A percentile compares a stretch with the other conserved stretches of the same genome.
These are phyloP conservation scores for Pangasius mekongensis DNA, from an alignment of 2,797 vertebrate genomes.

Conservation along the genomic window DNA sequence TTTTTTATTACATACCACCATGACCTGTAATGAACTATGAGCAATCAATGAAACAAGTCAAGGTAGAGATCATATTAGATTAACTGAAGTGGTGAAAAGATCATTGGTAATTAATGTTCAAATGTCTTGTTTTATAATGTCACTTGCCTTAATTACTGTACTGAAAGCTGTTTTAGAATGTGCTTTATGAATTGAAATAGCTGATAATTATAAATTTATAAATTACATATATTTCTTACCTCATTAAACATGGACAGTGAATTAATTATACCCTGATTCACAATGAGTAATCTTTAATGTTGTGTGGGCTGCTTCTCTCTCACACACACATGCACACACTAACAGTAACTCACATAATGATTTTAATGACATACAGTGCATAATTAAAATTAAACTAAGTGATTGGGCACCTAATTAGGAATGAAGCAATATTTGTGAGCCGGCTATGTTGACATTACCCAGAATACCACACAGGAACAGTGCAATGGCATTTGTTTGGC, in stretches of 20 bases:
- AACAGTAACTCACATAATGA: conserved; percentile 61
- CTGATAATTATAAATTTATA: conserved; percentile 32
- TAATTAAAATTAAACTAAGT: conserved; percentile 77
- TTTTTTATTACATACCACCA: neutral
- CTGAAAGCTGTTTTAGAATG: conserved; percentile 26
- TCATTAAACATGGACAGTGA: conserved; percentile 69
- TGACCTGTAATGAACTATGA: neutral
- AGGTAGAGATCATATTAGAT: neutral
- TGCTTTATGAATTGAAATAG: conserved; percentile 22
- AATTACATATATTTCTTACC: conserved; percentile 49
- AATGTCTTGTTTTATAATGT: conserved; percentile 26
- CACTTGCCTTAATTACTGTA: conserved; percentile 6
- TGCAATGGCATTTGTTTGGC: conserved; percentile 44
- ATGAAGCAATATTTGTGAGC: conserved; percentile 72
- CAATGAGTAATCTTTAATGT: conserved; percentile 67
- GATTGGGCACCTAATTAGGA: conserved; percentile 79
- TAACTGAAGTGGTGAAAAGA: conserved; percentile 3
- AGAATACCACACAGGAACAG: conserved; percentile 23
- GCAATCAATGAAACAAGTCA: neutral
- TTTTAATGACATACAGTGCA: conserved; percentile 71
- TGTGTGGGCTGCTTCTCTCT: conserved; percentile 65
- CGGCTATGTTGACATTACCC: conserved; percentile 47
- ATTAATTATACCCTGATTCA: conserved; percentile 70
- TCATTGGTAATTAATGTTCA: conserved; percentile 12
- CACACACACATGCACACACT: conserved; percentile 9